These are phyloP conservation scores for Stictonetta naevosa DNA, from an alignment of 2,113 vertebrate genomes.

Conservation along the genomic window DNA sequence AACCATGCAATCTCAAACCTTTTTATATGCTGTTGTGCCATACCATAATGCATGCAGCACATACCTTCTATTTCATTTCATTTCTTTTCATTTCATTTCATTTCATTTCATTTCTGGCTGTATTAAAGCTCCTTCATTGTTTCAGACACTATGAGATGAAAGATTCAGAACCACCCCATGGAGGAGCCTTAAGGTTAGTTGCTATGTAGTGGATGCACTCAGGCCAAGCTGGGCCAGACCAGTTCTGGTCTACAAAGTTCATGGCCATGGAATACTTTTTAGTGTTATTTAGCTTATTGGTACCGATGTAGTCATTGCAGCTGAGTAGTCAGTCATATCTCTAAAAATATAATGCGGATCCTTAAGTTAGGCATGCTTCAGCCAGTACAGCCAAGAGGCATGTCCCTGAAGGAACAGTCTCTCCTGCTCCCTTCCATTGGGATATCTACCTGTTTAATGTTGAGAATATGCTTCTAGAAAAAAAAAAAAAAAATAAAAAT, in stretches of 20 bases:
- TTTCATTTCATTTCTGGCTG: background rate
- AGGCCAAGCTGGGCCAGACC: background rate
- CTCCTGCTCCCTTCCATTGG: background rate
- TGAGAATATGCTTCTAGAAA: background rate
- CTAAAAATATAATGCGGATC: background rate
- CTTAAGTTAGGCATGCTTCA: background rate
- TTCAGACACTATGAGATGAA: background rate
- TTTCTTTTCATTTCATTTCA: background rate
- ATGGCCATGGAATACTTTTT: background rate
- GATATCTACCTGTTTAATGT: background rate
- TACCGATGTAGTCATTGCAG: accelerated
- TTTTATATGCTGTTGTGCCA: background rate
- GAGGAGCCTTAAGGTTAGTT: background rate
- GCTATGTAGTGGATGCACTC: background rate
- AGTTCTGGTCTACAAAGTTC: background rate
- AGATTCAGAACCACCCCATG: background rate
- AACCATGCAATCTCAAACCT: background rate
- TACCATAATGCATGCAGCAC: background rate
- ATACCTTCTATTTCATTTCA: background rate
- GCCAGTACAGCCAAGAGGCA: background rate
- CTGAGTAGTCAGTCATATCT: background rate
- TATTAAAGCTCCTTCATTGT: background rate
- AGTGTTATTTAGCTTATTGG: background rate
- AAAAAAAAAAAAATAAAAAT: too few species aligned
- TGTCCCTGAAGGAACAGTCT: background rate